A percentile compares a stretch with the other conserved stretches of the same genome.
Evolutionary conservation across 2,888 invertebrate genomes (phyloP).

Genomic region (Ceratothoa steindachneri): DNA sequence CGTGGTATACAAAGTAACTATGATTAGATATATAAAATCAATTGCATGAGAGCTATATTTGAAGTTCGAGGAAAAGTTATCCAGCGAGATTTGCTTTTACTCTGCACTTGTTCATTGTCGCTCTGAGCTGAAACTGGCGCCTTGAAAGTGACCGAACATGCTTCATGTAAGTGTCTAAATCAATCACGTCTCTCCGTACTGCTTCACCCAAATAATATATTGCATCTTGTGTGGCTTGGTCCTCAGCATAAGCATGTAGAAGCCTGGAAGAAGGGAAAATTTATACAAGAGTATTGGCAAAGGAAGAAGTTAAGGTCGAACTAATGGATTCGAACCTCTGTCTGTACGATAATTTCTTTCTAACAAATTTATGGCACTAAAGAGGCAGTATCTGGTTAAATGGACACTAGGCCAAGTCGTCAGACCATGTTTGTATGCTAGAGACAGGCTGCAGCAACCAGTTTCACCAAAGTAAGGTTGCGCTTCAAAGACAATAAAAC

Average conservation of each 20-base stretch:
- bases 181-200: slow-evolving; percentile 82
- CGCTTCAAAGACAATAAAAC: too few species aligned
- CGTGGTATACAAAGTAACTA: too few species aligned
- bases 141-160: slow-evolving; percentile 91
- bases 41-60: too few species aligned
- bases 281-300: too few species aligned
- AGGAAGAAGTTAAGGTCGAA: background rate
- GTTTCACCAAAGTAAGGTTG: too few species aligned
- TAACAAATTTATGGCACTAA: background rate
- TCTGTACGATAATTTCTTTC: background rate
- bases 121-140: slow-evolving; percentile 90
- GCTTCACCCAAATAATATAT: slow-evolving; percentile 98
- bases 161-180: slow-evolving; percentile 92
- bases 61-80: too few species aligned
- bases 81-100: slow-evolving; percentile 73
- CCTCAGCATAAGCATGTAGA: slow-evolving; percentile 90
- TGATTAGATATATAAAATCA: too few species aligned
- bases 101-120: slow-evolving; percentile 93
- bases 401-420: background rate
- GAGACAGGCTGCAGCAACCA: too few species aligned
- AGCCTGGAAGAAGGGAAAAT: slow-evolving; percentile 60
- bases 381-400: background rate
- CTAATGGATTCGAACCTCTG: background rate
- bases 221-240: slow-evolving; percentile 95
- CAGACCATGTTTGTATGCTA: too few species aligned